These are phyloP conservation scores for Calcarius ornatus DNA, from an alignment of 2,113 vertebrate genomes.

Conservation along the genomic window DNA sequence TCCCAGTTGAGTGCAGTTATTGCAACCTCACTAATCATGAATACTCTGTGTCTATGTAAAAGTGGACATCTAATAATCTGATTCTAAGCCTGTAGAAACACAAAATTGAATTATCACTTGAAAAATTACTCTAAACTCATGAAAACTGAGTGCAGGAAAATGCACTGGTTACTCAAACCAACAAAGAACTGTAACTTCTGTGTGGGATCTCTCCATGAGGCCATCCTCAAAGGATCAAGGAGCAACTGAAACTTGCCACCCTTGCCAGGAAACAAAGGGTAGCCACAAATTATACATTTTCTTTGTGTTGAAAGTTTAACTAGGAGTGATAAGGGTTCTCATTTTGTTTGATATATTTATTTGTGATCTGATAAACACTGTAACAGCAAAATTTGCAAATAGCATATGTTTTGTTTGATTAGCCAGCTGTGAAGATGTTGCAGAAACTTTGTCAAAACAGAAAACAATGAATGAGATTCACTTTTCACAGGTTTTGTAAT, in stretches of 20 bases:
- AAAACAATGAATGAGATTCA: neutral
- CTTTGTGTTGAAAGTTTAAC: neutral
- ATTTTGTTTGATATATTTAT: neutral
- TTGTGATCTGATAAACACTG: neutral
- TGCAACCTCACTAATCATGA: neutral
- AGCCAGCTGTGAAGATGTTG: neutral
- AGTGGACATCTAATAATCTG: neutral
- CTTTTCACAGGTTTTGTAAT: neutral
- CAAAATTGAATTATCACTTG: neutral
- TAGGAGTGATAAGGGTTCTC: neutral
- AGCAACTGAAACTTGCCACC: neutral
- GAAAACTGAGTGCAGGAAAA: neutral
- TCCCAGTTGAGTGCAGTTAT: neutral
- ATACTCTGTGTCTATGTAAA: neutral
- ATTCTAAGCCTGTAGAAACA: neutral
- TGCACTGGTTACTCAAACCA: neutral
- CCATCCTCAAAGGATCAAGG: neutral
- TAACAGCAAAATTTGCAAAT: neutral
- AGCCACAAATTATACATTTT: neutral
- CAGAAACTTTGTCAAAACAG: neutral
- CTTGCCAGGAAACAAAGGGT: neutral
- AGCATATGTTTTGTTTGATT: neutral
- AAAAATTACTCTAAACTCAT: neutral
- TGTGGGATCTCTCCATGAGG: neutral
- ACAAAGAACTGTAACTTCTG: neutral